Base-by-base conservation (phyloP, 2,113 vertebrate species). In the Plotosus lineatus region DNA sequence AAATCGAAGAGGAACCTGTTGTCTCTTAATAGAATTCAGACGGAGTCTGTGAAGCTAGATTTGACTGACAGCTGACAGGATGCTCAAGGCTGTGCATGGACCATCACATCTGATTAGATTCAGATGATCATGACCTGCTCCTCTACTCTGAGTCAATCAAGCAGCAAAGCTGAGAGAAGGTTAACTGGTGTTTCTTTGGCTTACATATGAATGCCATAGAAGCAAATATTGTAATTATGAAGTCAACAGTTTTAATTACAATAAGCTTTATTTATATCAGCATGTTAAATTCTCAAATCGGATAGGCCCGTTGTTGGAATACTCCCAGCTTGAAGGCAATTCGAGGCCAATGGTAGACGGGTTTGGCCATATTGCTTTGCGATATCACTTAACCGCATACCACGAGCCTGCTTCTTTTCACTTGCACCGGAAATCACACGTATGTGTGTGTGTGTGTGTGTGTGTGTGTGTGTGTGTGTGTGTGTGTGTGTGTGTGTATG, bases 31-130 rank as follows among this genome's bases (percentile, higher is more conserved):
- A 15, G 36, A 68, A 51, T 68, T 79, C 38, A 23, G 31, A 77
- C 1, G 31, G 33, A 17, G 3, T 60, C 38, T 33, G 12, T 58
- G 8, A 72, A 72, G 78, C 17, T 33, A 3, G 2, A 60, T 36
- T 65, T 83, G 78, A 83, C 50, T 78, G 81, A 78, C 81, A 81
- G 66, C 14, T 61, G 58, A 44, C 28, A 44, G 71, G 55, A 79
- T 38, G 61, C 51, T 78, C 42, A 81, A 33, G 46, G 63, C 50
- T 73, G 72, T 79, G 38, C 74, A 74, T 10, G 33, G 56, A 75
- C 77, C 48, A 73, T 77, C 84, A 78, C 40, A 75, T 53, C 26
- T 42, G 68, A 85, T 85, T 78, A 77, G 23, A 80, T 53, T 78
- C 81, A 50, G 53, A 38, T 68, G 66, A 76, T 65, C 72, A 76